Evolutionary conservation across 2,113 vertebrate species (phyloP).

Genomic region (Charina bottae): DNA sequence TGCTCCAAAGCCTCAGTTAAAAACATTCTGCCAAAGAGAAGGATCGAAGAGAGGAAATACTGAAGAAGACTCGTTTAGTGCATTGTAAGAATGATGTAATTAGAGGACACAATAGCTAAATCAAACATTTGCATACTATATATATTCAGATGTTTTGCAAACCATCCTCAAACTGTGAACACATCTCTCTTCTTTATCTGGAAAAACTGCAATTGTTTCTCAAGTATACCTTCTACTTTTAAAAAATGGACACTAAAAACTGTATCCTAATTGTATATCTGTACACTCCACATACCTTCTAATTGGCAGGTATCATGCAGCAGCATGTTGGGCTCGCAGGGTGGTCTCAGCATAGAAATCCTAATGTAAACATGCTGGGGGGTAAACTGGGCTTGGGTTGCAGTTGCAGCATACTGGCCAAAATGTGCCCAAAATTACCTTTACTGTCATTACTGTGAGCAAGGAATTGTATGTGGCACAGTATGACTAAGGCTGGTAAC

Average conservation of each 20-base stretch:
- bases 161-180: background rate
- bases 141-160: constrained; percentile 9
- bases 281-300: background rate
- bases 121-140: constrained; percentile 9
- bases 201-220: background rate
- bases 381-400: background rate
- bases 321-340: background rate
- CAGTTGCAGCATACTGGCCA: background rate
- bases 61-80: constrained; percentile 18
- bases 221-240: background rate
- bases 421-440: background rate
- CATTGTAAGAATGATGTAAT: background rate
- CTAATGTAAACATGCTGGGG: background rate
- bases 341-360: background rate
- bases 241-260: background rate
- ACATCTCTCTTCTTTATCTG: background rate
- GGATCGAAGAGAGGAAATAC: constrained; percentile 56
- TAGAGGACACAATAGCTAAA: constrained; percentile 12
- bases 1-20: constrained; percentile 59
- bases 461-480: background rate
- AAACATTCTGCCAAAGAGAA: constrained; percentile 61
- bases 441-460: background rate
- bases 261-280: background rate
- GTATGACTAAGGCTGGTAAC: background rate
- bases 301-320: background rate